Evolutionary conservation across 2,888 invertebrate genomes (phyloP), one percentile per base, ranked within the genome.

Genomic region (Dryobota labecula): DNA sequence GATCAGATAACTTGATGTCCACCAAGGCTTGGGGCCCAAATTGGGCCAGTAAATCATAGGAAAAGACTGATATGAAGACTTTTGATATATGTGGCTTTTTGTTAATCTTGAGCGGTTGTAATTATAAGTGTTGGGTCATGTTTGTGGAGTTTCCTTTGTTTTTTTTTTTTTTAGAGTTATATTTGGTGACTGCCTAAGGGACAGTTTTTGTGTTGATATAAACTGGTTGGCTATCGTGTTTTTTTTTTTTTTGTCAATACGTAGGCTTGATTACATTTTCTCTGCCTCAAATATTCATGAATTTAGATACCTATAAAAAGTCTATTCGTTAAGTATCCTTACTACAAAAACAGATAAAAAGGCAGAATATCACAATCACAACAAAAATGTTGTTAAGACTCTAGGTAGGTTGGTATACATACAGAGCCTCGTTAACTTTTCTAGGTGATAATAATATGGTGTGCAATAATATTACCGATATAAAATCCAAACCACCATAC

Each of bases 1-100:
- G 95, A 95, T 95, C 94, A 92, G 95, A 95, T 95, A 95, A 86
- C 80, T 70, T 67, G 85, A 88, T 95, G 95, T 95, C 95, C 95
- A 72, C 72, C 89, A 82, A 75, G 72, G 83, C 88, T 87, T 88
- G 89, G 92, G 93, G 91, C 90, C 91, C 88, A 90, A 94, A 95
- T 94, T 93, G 93, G 88, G 76, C 85, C 87, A 86, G 90, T 95
- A 95, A 95, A 95, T 95, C 95, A 95, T 90, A 72, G 72, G 87
- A 89, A 87, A 87, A 85, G 85, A 85, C 72, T 86, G 90, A 88
- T 88, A 91, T 82, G 87, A 86, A 69, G 62, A 78, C 71, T 88
- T 83, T 88, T 88, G 86, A 88, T 89, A 82, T 85, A 88, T 88
- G 85, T 85, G 79, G 84, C 86, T 80, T 76, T 82, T 78, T 76